These are phyloP conservation scores for Synanthedon andrenaeformis DNA, from an alignment of 2,888 invertebrate genomes.

Conservation along the genomic window DNA sequence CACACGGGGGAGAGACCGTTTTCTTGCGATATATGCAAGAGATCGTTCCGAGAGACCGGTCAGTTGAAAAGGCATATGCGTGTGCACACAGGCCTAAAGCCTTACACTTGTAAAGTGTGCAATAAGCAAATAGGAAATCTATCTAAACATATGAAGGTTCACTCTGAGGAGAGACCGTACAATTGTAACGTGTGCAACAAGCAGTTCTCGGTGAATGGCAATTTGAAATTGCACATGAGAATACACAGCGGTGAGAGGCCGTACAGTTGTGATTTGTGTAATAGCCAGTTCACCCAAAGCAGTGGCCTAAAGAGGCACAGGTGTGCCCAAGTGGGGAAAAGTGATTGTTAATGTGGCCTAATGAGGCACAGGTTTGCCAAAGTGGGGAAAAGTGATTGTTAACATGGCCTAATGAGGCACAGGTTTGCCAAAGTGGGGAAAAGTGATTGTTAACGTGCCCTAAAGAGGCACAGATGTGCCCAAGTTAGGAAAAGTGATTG, in stretches of 20 bases:
- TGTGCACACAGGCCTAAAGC: conserved; percentile 46
- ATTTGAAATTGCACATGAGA: conserved; percentile 39
- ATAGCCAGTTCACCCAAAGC: conserved; percentile 30
- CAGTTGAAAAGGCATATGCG: conserved; percentile 50
- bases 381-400: background rate
- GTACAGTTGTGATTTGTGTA: conserved; percentile 29
- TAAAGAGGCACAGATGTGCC: conserved; percentile 32
- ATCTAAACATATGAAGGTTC: conserved; percentile 50
- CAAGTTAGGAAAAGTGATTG: conserved; percentile 12
- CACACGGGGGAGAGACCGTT: conserved; percentile 55
- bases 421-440: conserved; percentile 22
- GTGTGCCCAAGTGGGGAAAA: conserved; percentile 20
- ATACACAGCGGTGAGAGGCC: conserved; percentile 32
- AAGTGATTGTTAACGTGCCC: background rate
- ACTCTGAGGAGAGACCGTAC: conserved; percentile 36
- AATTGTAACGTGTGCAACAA: conserved; percentile 37
- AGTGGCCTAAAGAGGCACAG: conserved; percentile 34
- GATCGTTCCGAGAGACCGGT: conserved; percentile 45
- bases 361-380: too few species aligned
- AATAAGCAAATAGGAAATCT: conserved; percentile 56
- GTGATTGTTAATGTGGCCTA: background rate
- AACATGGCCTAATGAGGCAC: conserved; percentile 15
- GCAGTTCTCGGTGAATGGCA: conserved; percentile 37
- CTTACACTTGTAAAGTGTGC: conserved; percentile 53
- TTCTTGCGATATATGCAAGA: conserved; percentile 43